These are phyloP conservation scores for Pseudomyrmex gracilis DNA, from an alignment of 1,140 invertebrate species.

Conservation along the genomic window DNA sequence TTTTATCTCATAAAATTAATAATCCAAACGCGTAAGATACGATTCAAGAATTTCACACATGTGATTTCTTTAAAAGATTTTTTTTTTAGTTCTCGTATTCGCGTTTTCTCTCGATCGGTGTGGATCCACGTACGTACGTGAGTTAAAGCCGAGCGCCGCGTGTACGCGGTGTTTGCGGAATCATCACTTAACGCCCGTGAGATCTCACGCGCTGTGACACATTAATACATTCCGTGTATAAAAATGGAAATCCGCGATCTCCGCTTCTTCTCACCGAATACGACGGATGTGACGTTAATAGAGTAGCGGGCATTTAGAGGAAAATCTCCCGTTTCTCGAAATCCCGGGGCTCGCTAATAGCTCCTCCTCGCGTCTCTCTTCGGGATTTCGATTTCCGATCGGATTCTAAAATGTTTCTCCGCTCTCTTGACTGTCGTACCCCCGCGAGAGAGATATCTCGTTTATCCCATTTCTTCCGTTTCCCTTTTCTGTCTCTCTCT, in stretches of 20 bases:
- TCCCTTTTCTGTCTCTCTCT: too few species aligned
- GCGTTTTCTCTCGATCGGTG: too few species aligned
- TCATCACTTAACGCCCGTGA: conserved; percentile 19
- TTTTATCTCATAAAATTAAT: background rate
- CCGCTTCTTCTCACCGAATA: conserved; percentile 41
- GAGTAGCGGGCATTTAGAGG: conserved; percentile 66
- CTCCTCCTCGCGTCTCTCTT: conserved; percentile 54
- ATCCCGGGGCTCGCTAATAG: conserved; percentile 69
- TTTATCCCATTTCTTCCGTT: too few species aligned
- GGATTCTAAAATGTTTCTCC: conserved; percentile 58
- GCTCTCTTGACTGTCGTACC: conserved; percentile 29
- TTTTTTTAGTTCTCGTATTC: background rate
- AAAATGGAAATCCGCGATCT: conserved; percentile 63
- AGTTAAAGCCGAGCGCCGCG: background rate
- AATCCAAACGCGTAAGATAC: too few species aligned
- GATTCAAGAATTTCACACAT: too few species aligned
- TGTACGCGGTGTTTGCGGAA: conserved; percentile 6
- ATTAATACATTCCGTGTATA: conserved; percentile 61
- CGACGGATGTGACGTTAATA: conserved; percentile 73
- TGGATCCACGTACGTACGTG: background rate
- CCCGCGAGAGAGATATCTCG: background rate
- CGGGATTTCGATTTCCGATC: conserved; percentile 71
- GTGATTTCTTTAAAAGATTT: background rate
- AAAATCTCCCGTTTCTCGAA: conserved; percentile 71
- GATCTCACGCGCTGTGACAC: background rate